Evolutionary conservation across 2,888 invertebrate genomes (phyloP).

Genomic region (Agrotis exclamationis): DNA sequence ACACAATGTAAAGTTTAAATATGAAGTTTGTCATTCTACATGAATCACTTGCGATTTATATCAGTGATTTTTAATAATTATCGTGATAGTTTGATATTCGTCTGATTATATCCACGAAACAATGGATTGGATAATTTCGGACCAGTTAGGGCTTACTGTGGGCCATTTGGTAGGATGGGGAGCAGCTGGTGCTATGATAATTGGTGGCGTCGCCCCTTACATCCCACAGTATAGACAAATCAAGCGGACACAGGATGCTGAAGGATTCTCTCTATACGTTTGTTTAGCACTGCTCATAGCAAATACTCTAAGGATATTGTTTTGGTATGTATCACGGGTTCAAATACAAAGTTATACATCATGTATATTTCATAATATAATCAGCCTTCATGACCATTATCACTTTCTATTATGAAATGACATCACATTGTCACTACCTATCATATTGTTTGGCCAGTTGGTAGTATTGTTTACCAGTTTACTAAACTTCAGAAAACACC

Average conservation of each 20-base stretch:
- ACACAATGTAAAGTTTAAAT: conserved; percentile 50
- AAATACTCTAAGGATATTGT: conserved; percentile 98
- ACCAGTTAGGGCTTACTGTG: conserved; percentile 94
- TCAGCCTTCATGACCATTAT: background rate
- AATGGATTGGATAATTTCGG: conserved; percentile 96
- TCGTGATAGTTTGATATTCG: conserved; percentile 49
- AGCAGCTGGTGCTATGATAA: conserved; percentile 97
- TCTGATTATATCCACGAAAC: conserved; percentile 51
- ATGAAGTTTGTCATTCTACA: conserved; percentile 56
- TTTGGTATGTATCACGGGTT: conserved; percentile 94
- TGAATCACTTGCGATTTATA: conserved; percentile 21
- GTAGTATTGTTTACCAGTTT: background rate
- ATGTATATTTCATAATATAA: background rate
- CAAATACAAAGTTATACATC: background rate
- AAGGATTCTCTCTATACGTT: conserved; percentile 99
- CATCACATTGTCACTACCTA: background rate
- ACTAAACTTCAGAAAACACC: background rate
- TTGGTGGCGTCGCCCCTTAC: conserved; percentile 98
- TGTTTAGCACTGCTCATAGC: conserved; percentile 98
- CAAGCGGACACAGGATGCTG: conserved; percentile 96
- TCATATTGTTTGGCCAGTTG: background rate
- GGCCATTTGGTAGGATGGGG: conserved; percentile 95
- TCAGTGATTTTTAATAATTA: conserved; percentile 27
- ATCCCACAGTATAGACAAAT: conserved; percentile 99
- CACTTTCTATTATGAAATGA: background rate